phyloP scores from a whole-genome alignment of 2,113 vertebrate genomes.

The Rhizomys pruinosus region DNA sequence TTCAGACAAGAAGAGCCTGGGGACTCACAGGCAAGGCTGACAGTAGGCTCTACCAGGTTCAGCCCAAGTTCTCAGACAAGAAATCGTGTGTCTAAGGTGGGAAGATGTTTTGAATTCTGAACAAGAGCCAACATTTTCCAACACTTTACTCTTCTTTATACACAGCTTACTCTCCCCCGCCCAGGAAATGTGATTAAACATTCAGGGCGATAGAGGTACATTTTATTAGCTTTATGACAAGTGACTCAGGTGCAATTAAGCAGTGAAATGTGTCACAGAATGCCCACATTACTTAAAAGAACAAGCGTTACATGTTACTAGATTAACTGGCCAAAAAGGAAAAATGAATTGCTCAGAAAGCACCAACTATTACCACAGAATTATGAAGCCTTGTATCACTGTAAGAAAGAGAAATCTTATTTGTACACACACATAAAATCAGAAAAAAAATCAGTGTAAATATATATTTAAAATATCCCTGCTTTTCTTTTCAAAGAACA shows the following conservation, averaged over 20 bases:
- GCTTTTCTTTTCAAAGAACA: background rate
- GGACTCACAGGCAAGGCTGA: background rate
- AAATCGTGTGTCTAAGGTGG: background rate
- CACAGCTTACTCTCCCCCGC: slow-evolving; percentile 4
- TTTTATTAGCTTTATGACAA: slow-evolving; percentile 61
- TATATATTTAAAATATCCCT: background rate
- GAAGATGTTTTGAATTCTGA: slow-evolving; percentile 54
- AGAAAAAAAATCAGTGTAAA: slow-evolving; percentile 21
- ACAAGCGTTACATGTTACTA: slow-evolving; percentile 54
- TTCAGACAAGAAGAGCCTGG: background rate
- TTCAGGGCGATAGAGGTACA: background rate
- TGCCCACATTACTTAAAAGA: slow-evolving; percentile 63
- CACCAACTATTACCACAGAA: background rate
- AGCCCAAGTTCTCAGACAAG: background rate
- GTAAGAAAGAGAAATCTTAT: background rate
- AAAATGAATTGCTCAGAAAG: background rate
- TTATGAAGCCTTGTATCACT: background rate
- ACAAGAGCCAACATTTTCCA: slow-evolving; percentile 22
- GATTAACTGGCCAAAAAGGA: background rate
- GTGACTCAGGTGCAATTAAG: slow-evolving; percentile 64
- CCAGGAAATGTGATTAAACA: slow-evolving; percentile 56
- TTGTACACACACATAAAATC: background rate
- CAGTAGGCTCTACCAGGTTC: background rate
- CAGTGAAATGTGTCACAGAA: slow-evolving; percentile 13
- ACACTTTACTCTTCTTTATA: slow-evolving; percentile 24